Evolutionary conservation across 2,888 invertebrate genomes (phyloP).

Genomic region (Nasonia oneida): DNA sequence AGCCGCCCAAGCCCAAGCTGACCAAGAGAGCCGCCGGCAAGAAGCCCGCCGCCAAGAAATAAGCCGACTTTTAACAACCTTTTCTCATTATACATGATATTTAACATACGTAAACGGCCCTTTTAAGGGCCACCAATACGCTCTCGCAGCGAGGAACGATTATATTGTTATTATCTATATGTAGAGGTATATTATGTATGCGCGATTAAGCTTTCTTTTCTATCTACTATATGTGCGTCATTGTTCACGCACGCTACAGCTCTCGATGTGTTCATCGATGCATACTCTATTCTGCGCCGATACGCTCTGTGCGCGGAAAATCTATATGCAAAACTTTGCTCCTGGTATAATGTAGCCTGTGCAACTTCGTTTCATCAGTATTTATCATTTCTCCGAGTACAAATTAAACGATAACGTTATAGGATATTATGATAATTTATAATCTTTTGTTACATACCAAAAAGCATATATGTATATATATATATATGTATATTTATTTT

Average conservation of each 20-base stretch:
- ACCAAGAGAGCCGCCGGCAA: conserved; percentile 30
- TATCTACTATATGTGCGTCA: not conserved
- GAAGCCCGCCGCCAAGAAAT: conserved; percentile 48
- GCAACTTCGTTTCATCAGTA: conserved; percentile 54
- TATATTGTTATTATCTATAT: not conserved
- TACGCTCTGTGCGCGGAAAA: not conserved
- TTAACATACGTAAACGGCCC: conserved; percentile 35
- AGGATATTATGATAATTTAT: conserved; percentile 54
- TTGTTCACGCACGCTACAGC: not conserved
- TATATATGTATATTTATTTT: conserved; percentile 52
- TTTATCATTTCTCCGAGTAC: conserved; percentile 57
- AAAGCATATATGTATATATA: conserved; percentile 42
- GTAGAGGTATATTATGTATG: no score
- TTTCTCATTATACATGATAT: no score
- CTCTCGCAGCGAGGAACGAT: not conserved
- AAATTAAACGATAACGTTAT: conserved; percentile 58
- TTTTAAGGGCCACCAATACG: conserved; percentile 49
- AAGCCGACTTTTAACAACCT: not conserved
- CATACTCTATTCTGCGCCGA: not conserved
- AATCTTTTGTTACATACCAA: conserved; percentile 60
- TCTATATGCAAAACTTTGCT: not conserved
- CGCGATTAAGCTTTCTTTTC: not conserved
- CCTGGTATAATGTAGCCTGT: not conserved
- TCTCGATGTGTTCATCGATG: not conserved
- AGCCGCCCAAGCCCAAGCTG: conserved; percentile 46